phyloP scores from a whole-genome alignment of 2,888 invertebrate genomes.

The Lamellibrachia columna region DNA sequence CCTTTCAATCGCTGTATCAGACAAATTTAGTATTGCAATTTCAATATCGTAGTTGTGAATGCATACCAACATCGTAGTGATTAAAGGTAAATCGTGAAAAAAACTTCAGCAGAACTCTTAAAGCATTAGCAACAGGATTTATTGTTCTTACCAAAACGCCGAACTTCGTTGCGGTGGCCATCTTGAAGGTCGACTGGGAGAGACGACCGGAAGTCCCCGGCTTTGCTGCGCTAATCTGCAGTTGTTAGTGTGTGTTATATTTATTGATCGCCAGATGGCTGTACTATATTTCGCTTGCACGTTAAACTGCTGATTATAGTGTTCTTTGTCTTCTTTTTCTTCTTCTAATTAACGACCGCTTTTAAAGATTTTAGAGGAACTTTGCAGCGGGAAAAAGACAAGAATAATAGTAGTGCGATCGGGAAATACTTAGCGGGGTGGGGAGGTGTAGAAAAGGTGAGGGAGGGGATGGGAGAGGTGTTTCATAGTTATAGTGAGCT shows the following conservation, averaged over 20 bases:
- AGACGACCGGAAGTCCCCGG: neutral
- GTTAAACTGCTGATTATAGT: neutral
- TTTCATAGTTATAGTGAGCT: no score
- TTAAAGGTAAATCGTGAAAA: neutral
- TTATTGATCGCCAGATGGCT: neutral
- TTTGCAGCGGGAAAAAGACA: no score
- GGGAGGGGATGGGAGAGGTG: no score
- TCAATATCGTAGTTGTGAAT: neutral
- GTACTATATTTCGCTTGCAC: neutral
- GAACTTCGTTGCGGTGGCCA: conserved; percentile 21
- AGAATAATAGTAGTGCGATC: no score
- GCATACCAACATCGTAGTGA: neutral
- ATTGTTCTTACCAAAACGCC: conserved; percentile 13
- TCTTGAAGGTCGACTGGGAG: conserved; percentile 25
- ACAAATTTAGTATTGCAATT: no score
- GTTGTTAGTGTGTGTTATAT: neutral
- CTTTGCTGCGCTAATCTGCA: neutral
- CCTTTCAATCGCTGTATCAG: neutral
- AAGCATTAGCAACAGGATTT: neutral
- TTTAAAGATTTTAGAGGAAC: no score
- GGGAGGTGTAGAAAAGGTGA: no score
- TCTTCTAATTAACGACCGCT: no score
- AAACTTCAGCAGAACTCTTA: neutral
- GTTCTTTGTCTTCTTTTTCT: no score
- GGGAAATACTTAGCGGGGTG: no score